Evolutionary conservation across 37 sponge, comb jelly and placozoan species (phyloP).

Genomic region (Geodia barretti): DNA sequence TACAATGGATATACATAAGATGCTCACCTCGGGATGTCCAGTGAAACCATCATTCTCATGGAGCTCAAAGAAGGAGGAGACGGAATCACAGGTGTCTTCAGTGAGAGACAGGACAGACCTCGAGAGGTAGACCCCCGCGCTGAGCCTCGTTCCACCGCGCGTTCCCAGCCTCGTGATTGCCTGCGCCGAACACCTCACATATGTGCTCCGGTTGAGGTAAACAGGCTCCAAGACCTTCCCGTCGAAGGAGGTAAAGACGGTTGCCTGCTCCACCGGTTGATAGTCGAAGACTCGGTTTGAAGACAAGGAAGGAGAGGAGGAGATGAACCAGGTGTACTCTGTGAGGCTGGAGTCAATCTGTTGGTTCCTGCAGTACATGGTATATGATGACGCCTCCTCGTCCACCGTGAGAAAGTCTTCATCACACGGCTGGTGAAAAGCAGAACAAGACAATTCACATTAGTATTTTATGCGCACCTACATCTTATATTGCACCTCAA

Average conservation of each 20-base stretch:
- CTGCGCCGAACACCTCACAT: conserved; percentile 33
- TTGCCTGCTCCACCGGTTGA: neutral
- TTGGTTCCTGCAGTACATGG: conserved; percentile 5
- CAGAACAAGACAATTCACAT: neutral
- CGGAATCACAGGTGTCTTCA: neutral
- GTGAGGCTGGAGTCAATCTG: conserved; percentile 29
- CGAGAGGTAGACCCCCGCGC: conserved; percentile 13
- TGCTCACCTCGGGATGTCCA: neutral
- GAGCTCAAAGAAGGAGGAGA: neutral
- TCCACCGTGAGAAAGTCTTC: neutral
- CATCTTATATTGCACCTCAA: neutral
- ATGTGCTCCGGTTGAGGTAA: conserved; percentile 29
- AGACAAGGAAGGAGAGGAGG: neutral
- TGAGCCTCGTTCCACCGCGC: conserved; percentile 33
- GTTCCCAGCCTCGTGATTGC: conserved; percentile 26
- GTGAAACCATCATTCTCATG: neutral
- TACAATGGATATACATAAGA: too few relatives aligned
- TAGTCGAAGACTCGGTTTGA: too few relatives aligned
- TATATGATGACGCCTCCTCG: conserved; percentile 3
- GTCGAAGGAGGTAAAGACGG: conserved; percentile 17
- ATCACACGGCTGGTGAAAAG: conserved; percentile 32
- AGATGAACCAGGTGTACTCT: conserved; percentile 58
- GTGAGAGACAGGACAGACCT: neutral
- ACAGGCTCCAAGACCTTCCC: conserved; percentile 15
- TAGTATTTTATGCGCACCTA: neutral